Evolutionary conservation across 1,140 invertebrate species (phyloP).

Genomic region (Drosophila seguyi): DNA sequence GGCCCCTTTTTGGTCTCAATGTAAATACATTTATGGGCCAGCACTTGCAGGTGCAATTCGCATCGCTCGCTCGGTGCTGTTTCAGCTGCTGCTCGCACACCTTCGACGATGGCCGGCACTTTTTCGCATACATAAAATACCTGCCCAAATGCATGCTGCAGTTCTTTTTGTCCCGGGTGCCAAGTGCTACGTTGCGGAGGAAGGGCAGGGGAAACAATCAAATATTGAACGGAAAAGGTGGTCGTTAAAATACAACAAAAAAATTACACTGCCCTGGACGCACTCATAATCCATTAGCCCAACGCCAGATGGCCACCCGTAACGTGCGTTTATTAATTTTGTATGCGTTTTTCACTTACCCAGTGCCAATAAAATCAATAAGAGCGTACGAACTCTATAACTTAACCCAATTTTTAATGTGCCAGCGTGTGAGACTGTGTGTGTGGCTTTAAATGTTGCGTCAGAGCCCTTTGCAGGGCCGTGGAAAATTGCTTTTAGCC

Average conservation of each 20-base stretch:
- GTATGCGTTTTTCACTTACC: constrained; percentile 54
- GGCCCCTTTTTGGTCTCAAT: constrained; percentile 20
- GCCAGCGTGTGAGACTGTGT: neutral
- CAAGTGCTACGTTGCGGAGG: constrained; percentile 33
- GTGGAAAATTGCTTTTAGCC: constrained; percentile 43
- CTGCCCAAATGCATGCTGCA: constrained; percentile 35
- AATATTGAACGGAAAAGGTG: constrained; percentile 56
- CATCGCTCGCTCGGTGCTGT: constrained; percentile 26
- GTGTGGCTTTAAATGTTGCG: constrained; percentile 56
- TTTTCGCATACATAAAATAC: constrained; percentile 44
- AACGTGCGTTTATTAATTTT: constrained; percentile 64
- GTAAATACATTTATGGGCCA: constrained; percentile 47
- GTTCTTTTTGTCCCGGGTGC: constrained; percentile 44
- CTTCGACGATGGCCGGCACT: constrained; percentile 40
- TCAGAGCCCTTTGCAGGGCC: constrained; percentile 23
- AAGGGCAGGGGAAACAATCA: constrained; percentile 65
- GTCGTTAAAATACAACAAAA: constrained; percentile 36
- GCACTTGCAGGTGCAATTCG: constrained; percentile 16
- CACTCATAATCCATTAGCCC: constrained; percentile 78
- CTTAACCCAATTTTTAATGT: constrained; percentile 68
- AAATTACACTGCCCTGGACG: constrained; percentile 50
- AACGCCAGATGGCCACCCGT: constrained; percentile 55
- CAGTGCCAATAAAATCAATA: constrained; percentile 54
- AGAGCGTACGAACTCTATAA: constrained; percentile 36
- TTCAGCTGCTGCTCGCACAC: constrained; percentile 45